Evolutionary conservation across 2,113 vertebrate genomes (phyloP).

Genomic region (Eclectus roratus): DNA sequence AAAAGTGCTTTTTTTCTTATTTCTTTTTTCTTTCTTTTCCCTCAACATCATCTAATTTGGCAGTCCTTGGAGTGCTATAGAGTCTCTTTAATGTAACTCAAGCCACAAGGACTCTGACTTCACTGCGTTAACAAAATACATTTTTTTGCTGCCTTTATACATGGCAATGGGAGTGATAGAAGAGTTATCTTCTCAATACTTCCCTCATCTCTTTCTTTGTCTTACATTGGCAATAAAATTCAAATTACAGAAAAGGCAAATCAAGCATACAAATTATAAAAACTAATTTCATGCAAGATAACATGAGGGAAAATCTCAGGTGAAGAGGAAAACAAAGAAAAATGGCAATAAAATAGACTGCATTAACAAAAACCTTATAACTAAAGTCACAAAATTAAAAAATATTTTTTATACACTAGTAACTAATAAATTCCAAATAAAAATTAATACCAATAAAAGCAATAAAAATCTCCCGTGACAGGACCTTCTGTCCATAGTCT

Average conservation of each 20-base stretch:
- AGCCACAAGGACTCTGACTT: conserved; percentile 1
- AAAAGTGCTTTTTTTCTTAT: conserved; percentile 7
- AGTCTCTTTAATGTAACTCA: conserved; percentile 6
- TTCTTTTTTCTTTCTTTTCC: conserved; percentile 3
- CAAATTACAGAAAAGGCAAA: conserved; percentile 12
- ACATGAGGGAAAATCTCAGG: background rate
- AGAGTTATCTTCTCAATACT: background rate
- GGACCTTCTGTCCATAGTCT: background rate
- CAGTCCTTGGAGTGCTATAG: background rate
- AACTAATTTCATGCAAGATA: background rate
- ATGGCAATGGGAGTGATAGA: background rate
- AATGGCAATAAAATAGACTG: background rate
- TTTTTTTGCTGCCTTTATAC: background rate
- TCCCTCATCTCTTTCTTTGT: background rate
- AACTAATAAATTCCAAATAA: background rate
- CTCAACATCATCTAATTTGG: background rate
- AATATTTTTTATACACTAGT: background rate
- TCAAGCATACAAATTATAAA: conserved; percentile 26
- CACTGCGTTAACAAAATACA: background rate
- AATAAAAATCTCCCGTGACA: background rate
- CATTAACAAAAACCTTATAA: background rate
- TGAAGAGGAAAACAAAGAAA: conserved; percentile 8
- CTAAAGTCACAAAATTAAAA: background rate
- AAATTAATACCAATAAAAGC: background rate
- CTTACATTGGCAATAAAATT: conserved; percentile 4